Base-by-base conservation (phyloP, 2,888 invertebrate species). In the Beris morrisii region DNA sequence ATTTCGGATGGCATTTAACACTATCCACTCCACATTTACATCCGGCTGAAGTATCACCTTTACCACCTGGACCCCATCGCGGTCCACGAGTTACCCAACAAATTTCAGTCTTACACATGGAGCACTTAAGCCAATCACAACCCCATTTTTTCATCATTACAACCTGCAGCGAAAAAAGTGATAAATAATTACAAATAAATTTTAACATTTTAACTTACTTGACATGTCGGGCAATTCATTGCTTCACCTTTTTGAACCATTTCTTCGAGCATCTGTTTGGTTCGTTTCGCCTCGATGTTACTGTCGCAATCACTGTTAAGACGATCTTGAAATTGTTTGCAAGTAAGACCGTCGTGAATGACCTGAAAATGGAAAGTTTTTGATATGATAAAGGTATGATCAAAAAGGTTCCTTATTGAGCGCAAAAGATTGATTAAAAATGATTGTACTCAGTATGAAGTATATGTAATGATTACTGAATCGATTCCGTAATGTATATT, bases 121-220 rank as follows among this genome's bases (percentile, higher is more conserved):
- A 90, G 80, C 95, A 95, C 72, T 90, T 86, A 64, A 95, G 83
- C 93, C 94, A 94, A 81, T 95, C 95, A 82, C 95, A 95, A 70
- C 95, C 95, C 90, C 92, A 93, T 82, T 93, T 94, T 81, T 95
- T 95, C 82, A 91, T 91, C 32, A 95, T 84, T 55, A 95, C 87
- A 57, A 73, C 71, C 73, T 73, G 28, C 2, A 69, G 63, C 38
- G 12, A 48, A 48, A 48, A n/a, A 58, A 38, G 53, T 4, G 7
- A 22, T 22, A 22, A 22, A 22, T 22, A 22, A 22, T 22, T 22
- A 22, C 22, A 22, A 22, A 22, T 22, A 2, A 15, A 13, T 52
- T 46, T 15, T 13, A 30, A 12, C 5, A 59, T 48, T 38, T 38
- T 38, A 9, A 7, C 38, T 58, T 67, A 91, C 88, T 69, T 87